Percentiles rank a stretch among this genome's conserved stretches.
Evolutionary conservation across 1,140 invertebrate genomes (phyloP).

Genomic region (Spodoptera litura): DNA sequence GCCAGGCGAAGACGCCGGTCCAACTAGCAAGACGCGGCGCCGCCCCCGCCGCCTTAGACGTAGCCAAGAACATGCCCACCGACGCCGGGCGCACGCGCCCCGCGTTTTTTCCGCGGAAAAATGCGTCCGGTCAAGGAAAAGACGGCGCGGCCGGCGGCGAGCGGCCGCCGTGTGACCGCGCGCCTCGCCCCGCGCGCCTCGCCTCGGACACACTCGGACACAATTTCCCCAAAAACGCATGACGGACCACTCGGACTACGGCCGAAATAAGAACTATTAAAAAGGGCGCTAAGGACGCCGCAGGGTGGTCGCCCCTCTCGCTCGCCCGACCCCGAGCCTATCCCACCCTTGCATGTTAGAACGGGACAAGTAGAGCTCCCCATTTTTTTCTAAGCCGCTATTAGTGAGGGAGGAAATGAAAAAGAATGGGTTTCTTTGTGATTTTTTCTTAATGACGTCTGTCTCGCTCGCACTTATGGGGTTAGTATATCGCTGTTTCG

Average conservation of each 20-base stretch:
- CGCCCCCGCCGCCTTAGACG: conserved; percentile 84
- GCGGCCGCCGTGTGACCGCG: conserved; percentile 59
- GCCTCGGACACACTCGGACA: conserved; percentile 53
- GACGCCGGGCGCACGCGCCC: conserved; percentile 80
- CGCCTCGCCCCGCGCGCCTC: conserved; percentile 51
- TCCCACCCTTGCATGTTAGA: conserved; percentile 74
- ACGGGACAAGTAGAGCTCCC: conserved; percentile 71
- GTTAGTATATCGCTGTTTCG: conserved; percentile 64
- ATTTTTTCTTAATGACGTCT: conserved; percentile 80
- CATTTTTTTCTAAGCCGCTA: conserved; percentile 84
- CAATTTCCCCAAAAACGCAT: conserved; percentile 59
- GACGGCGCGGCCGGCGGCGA: conserved; percentile 67
- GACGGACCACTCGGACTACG: conserved; percentile 74
- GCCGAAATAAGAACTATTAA: conserved; percentile 81
- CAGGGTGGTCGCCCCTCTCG: conserved; percentile 74
- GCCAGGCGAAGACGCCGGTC: conserved; percentile 82
- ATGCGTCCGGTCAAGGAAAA: conserved; percentile 84
- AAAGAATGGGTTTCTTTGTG: conserved; percentile 84
- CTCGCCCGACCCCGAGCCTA: conserved; percentile 71
- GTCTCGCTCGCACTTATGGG: conserved; percentile 72
- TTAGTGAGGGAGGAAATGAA: conserved; percentile 84
- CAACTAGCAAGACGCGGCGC: conserved; percentile 85
- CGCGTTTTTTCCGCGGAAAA: conserved; percentile 84
- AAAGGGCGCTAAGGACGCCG: conserved; percentile 76
- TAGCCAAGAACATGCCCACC: conserved; percentile 83